Base-by-base conservation (phyloP, 1,140 invertebrate species). In the Drosophila pallidifrons region DNA sequence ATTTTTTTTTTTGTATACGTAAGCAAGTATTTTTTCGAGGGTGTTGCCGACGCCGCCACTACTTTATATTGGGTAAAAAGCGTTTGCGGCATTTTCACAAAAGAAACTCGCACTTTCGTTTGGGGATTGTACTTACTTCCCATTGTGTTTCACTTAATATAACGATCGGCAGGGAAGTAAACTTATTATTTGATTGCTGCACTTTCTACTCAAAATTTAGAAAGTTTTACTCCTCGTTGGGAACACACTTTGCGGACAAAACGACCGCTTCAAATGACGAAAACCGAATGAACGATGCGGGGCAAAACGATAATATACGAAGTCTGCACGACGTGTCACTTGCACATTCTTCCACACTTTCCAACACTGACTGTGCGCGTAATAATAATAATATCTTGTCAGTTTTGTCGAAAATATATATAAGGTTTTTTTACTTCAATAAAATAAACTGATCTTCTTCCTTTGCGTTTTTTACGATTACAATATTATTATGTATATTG, bases 121-220 rank as follows among this genome's bases (percentile, higher is more conserved):
- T 30, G 77, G 61, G 20, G 16, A 41, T 49, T 70, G 46, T 91
- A 92, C 92, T 92, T 92, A 92, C 92, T 92, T 90, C 92, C 92
- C 92, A 92, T 92, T 79, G 57, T 91, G 76, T 61, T 76, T 59
- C 20, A 76, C 55, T 78, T 85, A 75, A 60, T 60, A 52, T 79
- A 68, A 61, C 51, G 52, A 15, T 54, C 60, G 64, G 61, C 61
- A 46, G 51, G 52, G 43, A 72, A 43, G 13, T 64, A 75, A 66
- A 76, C 59, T 76, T 69, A 47, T 32, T 8, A 51, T 58, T 70
- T 77, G 30, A 52, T 54, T 63, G 25, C 38, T 74, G 51, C 61
- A 81, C 81, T 89, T 89, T 85, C 86, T 75, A 80, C 32, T 64
- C 60, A 55, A 71, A 81, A 81, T 75, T 73, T 90, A 89, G 85